Evolutionary conservation across 2,113 vertebrate species (phyloP), one percentile per base, ranked within the genome.

Genomic region (Pomatorhinus ruficollis): DNA sequence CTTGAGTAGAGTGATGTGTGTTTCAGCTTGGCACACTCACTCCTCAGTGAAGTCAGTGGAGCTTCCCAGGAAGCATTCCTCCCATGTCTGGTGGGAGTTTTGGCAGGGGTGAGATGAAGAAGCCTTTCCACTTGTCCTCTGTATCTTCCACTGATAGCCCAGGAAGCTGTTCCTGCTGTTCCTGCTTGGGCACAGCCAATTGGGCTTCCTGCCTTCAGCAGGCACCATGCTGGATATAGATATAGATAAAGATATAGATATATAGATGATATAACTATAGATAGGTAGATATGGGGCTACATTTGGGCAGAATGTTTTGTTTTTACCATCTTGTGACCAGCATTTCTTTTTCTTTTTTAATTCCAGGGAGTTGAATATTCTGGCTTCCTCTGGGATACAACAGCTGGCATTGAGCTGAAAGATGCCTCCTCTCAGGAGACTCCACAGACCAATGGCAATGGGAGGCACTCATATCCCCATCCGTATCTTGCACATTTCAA

Each of bases 381-480:
- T 1, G 99, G 99, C 17, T 99, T 99, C 94, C 98, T 99, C 69
- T 99, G 99, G 99, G 99, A 99, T 90, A 88, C 96, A 5, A 97
- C 98, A 1, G 98, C 98, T 3, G 98, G 99, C 5, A 94, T 99
- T 31, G 98, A 99, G 50, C 97, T 99, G 89, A 99, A 98, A 95
- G 98, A 99, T 17, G 93, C 97, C 1, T 23, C 90, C 1, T 93
- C 97, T 68, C 83, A 98, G 87, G 98, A 99, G 64, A 92, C 72
- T 18, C 57, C 95, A 1, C 98, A 97, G 7, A 97, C 96, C 80
- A 99, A 99, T 0, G 98, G 99, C 86, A 99, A 99, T 0, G 98
- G 99, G 47, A 98, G 74, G 86, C 95, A 98, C 11, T 9, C 56
- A 0, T 90, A 96, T 44, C 98, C 98, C 42, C 97, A 93, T 11